Conservation (phyloP, 30 jellyfish, hydroid and myxozoan species). For the Aurelia aurita region DNA sequence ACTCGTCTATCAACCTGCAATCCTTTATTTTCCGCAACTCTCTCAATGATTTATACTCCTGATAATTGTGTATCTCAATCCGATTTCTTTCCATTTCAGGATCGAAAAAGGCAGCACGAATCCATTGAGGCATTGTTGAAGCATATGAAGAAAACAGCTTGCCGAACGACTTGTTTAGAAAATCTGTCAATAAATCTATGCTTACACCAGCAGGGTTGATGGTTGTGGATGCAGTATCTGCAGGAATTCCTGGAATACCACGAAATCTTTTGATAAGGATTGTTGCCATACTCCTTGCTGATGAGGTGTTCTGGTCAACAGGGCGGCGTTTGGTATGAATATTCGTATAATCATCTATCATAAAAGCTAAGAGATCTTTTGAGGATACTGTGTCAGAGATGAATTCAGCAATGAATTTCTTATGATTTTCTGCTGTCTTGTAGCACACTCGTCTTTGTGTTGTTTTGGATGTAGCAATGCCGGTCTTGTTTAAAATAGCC, state of each 20-base stretch:
- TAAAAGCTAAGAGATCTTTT: not conserved
- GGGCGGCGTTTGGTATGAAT: conserved; percentile 9
- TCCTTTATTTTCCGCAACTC: not conserved
- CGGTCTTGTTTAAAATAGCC: conserved; percentile 1
- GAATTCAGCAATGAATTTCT: not conserved
- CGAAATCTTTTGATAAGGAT: not conserved
- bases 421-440: not conserved
- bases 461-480: not conserved
- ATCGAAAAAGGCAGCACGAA: too few species aligned
- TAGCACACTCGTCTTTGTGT: conserved; percentile 6
- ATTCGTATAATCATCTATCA: not conserved
- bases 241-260: not conserved
- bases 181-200: not conserved
- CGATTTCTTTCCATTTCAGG: conserved; percentile 11
- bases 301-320: not conserved
- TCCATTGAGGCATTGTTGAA: conserved; percentile 11
- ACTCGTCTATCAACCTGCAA: conserved; percentile 21
- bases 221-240: not conserved
- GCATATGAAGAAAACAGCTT: not conserved
- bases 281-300: not conserved
- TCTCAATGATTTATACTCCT: not conserved
- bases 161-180: not conserved
- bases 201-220: conserved; percentile 8
- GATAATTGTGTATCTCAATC: conserved; percentile 6
- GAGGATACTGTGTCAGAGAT: not conserved